Conservation (phyloP, 2,113 vertebrate genomes). For the Hemichromis elongatus region DNA sequence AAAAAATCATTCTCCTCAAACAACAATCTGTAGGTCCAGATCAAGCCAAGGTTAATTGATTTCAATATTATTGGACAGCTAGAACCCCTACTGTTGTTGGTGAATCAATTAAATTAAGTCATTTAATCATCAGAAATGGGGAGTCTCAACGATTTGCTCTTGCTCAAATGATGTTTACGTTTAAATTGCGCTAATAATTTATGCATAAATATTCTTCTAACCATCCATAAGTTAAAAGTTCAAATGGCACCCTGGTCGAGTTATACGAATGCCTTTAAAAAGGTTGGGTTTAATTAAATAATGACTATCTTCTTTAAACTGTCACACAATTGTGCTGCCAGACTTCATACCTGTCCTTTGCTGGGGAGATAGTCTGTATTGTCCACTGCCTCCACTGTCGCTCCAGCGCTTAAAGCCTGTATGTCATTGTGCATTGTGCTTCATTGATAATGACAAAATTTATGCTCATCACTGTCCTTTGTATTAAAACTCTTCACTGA, state of each 20-base stretch:
- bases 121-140: not conserved
- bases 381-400: too few species aligned
- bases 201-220: not conserved
- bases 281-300: not conserved
- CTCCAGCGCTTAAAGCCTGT: not conserved
- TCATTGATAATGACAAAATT: not conserved
- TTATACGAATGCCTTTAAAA: not conserved
- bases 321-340: not conserved
- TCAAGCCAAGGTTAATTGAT: accelerated
- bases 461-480: not conserved
- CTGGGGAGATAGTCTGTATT: not conserved
- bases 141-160: not conserved
- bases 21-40: not conserved
- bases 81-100: not conserved
- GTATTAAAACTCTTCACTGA: not conserved
- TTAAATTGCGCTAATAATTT: not conserved
- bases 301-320: not conserved
- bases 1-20: not conserved
- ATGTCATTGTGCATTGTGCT: not conserved
- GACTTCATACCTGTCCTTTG: not conserved
- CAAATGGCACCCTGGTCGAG: not conserved
- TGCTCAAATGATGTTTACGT: not conserved
- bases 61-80: not conserved
- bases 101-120: not conserved
- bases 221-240: not conserved